Evolutionary conservation across 2,113 vertebrate genomes (phyloP), one percentile per base, ranked within the genome.

Genomic region (Halichoerus grypus): DNA sequence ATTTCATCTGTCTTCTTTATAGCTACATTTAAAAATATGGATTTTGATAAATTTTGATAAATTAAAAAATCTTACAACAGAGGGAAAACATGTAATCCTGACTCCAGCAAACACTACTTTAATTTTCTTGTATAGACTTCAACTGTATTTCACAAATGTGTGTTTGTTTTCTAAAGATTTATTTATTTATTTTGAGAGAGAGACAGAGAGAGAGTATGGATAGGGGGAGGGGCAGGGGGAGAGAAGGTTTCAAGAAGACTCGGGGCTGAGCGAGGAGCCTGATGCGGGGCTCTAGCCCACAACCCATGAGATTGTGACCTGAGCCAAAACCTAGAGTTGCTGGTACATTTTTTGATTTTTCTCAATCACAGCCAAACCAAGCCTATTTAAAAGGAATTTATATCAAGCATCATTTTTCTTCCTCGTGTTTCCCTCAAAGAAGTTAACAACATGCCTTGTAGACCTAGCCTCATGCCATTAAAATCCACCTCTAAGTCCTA

Each of bases 351-450:
- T 71, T 71, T 74, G 28, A 65, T 65, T 92, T 55, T 88, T 8
- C 91, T 93, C 59, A 83, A 69, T 91, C 33, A 80, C 7, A 97
- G 59, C 65, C 94, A 94, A 82, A 95, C 92, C 46, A 97, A 92
- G 84, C 8, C 39, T 92, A 69, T 94, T 95, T 88, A 97, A 98
- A 97, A 82, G 39, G 80, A 98, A 92, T 79, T 31, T 51, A 36
- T 39, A 82, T 39, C 72, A 85, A 92, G 90, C 80, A 39, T 0
- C 33, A 61, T 83, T 22, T 65, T n/a, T 57, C 18, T 65, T 63
- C 51, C 21, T 19, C 8, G 90, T 86, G 61, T 79, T 96, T 97
- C 94, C 55, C 57, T 71, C n/a, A 74, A 57, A 59, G 15, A 97
- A 91, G 69, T 97, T 96, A 95, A 33, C 82, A 74, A 88, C 69